Evolutionary conservation across 1,140 invertebrate species (phyloP).

Genomic region (Leptinotarsa defecta): DNA sequence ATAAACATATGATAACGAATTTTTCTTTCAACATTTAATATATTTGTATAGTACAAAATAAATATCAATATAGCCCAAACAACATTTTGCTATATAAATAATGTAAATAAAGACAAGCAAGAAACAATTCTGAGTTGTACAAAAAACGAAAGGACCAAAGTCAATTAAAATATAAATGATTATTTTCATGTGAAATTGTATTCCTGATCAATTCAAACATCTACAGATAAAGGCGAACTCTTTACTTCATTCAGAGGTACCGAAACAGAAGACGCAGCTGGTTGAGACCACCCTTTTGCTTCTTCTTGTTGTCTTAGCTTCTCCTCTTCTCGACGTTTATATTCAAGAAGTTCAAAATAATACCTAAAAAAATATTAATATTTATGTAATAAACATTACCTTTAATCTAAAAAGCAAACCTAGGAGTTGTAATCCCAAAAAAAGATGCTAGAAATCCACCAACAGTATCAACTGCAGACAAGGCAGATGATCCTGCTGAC

Average conservation of each 20-base stretch:
- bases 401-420: conserved; percentile 27
- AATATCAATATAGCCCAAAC: no score
- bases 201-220: conserved; percentile 28
- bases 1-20: no score
- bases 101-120: no score
- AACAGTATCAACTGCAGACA: conserved; percentile 79
- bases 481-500: conserved; percentile 65
- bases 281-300: conserved; percentile 52
- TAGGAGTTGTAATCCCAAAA: conserved; percentile 86
- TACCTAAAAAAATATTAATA: conserved; percentile 66
- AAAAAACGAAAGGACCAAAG: no score
- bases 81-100: no score
- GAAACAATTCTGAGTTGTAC: no score
- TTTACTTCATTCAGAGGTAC: conserved; percentile 35
- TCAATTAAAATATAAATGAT: no score
- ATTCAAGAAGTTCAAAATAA: conserved; percentile 85
- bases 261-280: conserved; percentile 18
- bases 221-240: conserved; percentile 28
- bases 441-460: conserved; percentile 83
- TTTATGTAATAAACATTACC: neutral
- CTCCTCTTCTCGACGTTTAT: conserved; percentile 67
- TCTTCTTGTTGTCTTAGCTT: conserved; percentile 61
- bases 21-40: no score
- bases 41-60: no score
- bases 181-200: no score